Evolutionary conservation across 2,888 invertebrate genomes (phyloP), one percentile per base, ranked within the genome.

Genomic region (Gandaritis pyraliata): DNA sequence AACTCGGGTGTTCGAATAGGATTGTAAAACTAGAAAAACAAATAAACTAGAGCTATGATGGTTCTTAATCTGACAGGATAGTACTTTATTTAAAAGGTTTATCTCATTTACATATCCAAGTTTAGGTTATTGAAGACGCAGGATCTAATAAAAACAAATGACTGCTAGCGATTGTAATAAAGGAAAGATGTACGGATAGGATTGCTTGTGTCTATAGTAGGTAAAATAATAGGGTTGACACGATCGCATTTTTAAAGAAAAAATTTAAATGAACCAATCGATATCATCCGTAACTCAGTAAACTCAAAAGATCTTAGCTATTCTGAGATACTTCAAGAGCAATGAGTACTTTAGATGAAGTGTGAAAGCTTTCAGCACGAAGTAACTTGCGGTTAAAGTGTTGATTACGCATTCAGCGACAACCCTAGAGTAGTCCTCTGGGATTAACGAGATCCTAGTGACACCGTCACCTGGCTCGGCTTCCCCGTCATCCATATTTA

Each of bases 401-500:
- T 60, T 58, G 47, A 48, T 54, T 54, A 49, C 38, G 41, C 38
- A 59, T 58, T 54, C 64, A 59, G 61, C 61, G 68, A 46, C 57
- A 68, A 53, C 64, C 70, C 65, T 59, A 66, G 43, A 54, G 54
- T 50, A 56, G 64, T 72, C 68, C 70, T 58, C 61, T 49, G 55
- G 72, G 74, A 78, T 79, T 80, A 78, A 69, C 64, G 69, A 68
- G 70, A 69, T 71, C 72, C 70, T 65, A 72, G 60, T 74, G 77
- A 76, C 75, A 74, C 72, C 58, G 73, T 76, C 63, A 58, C 63
- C 76, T 71, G 72, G 67, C 66, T 61, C 58, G 57, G 50, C 49
- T 23, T 30, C 45, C 45, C 52, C 64, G 51, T 73, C 73, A 75
- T 81, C 72, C 76, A 80, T 79, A 77, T 80, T 80, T 75, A 80